These are phyloP conservation scores for Ramphastos sulfuratus DNA, from an alignment of 2,113 vertebrate species.

Conservation along the genomic window DNA sequence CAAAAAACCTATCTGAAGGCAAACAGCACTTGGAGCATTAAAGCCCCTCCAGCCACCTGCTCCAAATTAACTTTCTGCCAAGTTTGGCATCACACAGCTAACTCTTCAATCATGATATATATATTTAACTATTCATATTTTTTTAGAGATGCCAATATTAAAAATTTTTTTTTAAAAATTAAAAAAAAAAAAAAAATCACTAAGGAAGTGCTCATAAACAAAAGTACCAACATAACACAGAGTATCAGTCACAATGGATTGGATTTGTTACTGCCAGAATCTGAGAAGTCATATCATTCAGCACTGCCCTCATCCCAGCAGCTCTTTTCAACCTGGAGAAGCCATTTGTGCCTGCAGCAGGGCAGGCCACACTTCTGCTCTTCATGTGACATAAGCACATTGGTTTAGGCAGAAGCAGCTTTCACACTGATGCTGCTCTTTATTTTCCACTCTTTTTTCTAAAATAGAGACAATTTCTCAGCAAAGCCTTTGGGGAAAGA, in stretches of 20 bases:
- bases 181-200: not conserved
- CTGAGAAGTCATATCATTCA: not conserved
- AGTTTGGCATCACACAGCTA: not conserved
- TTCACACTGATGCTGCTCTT: constrained; percentile 38
- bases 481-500: constrained; percentile 49
- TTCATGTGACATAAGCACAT: constrained; percentile 10
- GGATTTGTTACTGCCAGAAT: not conserved
- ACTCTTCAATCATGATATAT: not conserved
- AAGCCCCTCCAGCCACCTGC: not conserved
- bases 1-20: not conserved
- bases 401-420: constrained; percentile 49
- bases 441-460: constrained; percentile 47
- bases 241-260: not conserved
- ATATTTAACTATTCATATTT: not conserved
- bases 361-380: constrained; percentile 9
- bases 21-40: not conserved
- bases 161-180: too few relatives aligned
- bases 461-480: constrained; percentile 56
- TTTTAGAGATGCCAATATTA: not conserved
- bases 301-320: not conserved
- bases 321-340: constrained; percentile 11
- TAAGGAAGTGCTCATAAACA: not conserved
- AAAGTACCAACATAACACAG: not conserved
- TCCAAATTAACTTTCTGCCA: not conserved
- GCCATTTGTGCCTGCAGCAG: not conserved